Conservation (phyloP, 2,888 invertebrate species). For the Steinernema carpocapsae region DNA sequence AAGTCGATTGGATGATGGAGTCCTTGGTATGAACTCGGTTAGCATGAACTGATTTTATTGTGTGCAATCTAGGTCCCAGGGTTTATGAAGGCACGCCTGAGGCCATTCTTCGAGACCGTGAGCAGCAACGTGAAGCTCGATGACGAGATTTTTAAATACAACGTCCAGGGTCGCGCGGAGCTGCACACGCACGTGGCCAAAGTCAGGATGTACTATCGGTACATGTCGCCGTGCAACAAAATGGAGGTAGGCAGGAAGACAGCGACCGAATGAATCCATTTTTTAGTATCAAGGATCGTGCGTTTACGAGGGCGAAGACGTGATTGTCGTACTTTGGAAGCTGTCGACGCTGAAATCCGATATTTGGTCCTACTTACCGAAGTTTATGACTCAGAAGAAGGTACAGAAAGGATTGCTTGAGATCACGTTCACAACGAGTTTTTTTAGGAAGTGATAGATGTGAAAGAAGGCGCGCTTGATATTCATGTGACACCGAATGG, state of each 20-base stretch:
- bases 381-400: slow-evolving; percentile 13
- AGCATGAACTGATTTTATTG: background rate
- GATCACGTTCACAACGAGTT: background rate
- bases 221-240: slow-evolving; percentile 62
- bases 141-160: slow-evolving; percentile 60
- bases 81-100: slow-evolving; percentile 52
- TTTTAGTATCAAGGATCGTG: slow-evolving; percentile 61
- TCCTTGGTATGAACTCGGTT: background rate
- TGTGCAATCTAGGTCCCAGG: slow-evolving; percentile 47
- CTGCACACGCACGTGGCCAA: slow-evolving; percentile 58
- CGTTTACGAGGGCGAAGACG: slow-evolving; percentile 61
- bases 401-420: background rate
- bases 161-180: slow-evolving; percentile 42
- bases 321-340: slow-evolving; percentile 60
- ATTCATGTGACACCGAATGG: slow-evolving; percentile 54
- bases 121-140: slow-evolving; percentile 51
- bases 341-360: slow-evolving; percentile 54
- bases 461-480: slow-evolving; percentile 60
- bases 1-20: slow-evolving; percentile 56
- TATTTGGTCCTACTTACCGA: slow-evolving; percentile 55
- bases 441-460: slow-evolving; percentile 47
- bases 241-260: slow-evolving; percentile 49
- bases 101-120: slow-evolving; percentile 52
- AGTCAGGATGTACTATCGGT: slow-evolving; percentile 60
- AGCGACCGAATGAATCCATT: slow-evolving; percentile 3